Conservation (phyloP, 2,888 invertebrate species). For the Eupeodes luniger region DNA sequence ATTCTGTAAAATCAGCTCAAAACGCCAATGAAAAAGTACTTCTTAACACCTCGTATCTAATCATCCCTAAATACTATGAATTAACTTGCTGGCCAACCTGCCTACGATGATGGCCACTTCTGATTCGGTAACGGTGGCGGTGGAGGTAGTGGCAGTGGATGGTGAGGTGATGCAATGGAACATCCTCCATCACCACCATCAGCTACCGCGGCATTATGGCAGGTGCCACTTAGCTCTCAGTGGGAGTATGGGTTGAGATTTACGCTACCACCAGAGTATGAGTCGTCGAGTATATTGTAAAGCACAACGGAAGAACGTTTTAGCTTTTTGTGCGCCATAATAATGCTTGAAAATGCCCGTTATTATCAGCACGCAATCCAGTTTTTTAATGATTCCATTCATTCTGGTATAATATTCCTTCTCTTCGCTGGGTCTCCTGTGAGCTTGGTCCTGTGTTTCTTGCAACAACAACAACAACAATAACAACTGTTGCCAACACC, state of each 20-base stretch:
- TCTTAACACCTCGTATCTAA: conserved; percentile 77
- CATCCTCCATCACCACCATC: conserved; percentile 63
- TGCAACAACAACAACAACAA: neutral
- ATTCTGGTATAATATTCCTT: conserved; percentile 45
- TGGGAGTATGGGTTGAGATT: conserved; percentile 67
- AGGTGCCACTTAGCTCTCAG: conserved; percentile 54
- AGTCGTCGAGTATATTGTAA: conserved; percentile 17
- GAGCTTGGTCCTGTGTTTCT: conserved; percentile 27
- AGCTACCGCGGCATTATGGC: conserved; percentile 45
- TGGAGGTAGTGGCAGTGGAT: neutral
- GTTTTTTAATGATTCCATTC: conserved; percentile 74
- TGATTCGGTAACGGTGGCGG: conserved; percentile 58
- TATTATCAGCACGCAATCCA: conserved; percentile 78
- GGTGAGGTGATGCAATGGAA: conserved; percentile 62
- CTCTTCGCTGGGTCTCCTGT: conserved; percentile 25
- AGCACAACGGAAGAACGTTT: conserved; percentile 71
- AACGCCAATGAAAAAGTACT: conserved; percentile 75
- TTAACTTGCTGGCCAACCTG: conserved; percentile 75
- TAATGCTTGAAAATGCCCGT: conserved; percentile 77
- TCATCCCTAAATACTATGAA: conserved; percentile 77
- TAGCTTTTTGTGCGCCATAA: conserved; percentile 75
- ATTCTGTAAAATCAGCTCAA: conserved; percentile 69
- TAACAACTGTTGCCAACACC: conserved; percentile 66
- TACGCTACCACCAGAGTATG: conserved; percentile 15
- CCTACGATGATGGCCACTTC: conserved; percentile 76